phyloP scores from a whole-genome alignment of 2,113 vertebrate genomes.

The Physeter macrocephalus region DNA sequence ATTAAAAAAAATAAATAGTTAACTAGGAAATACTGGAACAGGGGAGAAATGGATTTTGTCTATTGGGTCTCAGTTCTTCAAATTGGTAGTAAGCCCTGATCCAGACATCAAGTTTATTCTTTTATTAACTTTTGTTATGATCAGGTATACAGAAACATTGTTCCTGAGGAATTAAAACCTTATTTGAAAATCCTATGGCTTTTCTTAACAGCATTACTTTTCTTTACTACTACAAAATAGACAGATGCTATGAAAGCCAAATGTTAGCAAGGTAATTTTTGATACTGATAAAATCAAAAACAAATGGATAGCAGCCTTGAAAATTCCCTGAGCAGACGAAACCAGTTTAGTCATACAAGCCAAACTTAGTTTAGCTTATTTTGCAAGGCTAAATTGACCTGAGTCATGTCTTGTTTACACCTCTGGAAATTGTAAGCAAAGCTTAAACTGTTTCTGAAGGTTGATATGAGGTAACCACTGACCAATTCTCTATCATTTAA shows the following conservation, averaged over 20 bases:
- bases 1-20: not conserved
- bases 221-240: not conserved
- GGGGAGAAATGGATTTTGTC: not conserved
- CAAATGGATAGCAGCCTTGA: not conserved
- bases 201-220: not conserved
- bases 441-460: not conserved
- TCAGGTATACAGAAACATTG: not conserved
- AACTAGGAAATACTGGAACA: not conserved
- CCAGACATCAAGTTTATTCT: not conserved
- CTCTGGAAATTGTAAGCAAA: not conserved
- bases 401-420: not conserved
- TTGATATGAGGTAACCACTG: not conserved
- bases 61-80: not conserved
- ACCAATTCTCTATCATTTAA: not conserved
- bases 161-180: not conserved
- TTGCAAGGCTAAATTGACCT: not conserved
- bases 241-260: not conserved
- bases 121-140: not conserved
- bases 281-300: not conserved
- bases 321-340: not conserved
- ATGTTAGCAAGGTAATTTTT: not conserved
- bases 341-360: not conserved
- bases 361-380: not conserved
- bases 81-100: not conserved
- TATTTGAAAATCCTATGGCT: not conserved